Evolutionary conservation across 2,888 invertebrate genomes (phyloP).

Genomic region (Rugalucina vietnamica): DNA sequence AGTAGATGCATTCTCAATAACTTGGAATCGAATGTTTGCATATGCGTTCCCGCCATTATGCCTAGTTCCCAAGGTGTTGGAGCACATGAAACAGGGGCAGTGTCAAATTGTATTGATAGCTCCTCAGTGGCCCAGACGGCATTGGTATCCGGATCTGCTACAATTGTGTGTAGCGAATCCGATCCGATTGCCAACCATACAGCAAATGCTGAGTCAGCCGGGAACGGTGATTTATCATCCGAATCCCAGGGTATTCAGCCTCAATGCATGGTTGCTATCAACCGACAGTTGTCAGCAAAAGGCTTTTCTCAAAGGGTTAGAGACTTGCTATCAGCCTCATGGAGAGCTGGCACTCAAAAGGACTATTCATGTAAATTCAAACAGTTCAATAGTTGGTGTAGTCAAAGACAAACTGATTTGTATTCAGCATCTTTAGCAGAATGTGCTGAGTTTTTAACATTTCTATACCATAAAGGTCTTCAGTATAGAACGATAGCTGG

Average conservation of each 20-base stretch:
- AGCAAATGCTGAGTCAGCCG: slow-evolving; percentile 34
- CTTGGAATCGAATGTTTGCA: slow-evolving; percentile 46
- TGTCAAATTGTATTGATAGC: slow-evolving; percentile 40
- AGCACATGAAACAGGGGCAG: slow-evolving; percentile 10
- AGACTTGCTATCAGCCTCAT: slow-evolving; percentile 31
- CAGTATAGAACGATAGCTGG: slow-evolving; percentile 28
- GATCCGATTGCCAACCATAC: slow-evolving; percentile 24
- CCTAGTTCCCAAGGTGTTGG: slow-evolving; percentile 30
- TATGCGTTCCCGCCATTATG: slow-evolving; percentile 47
- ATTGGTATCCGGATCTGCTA: slow-evolving; percentile 37
- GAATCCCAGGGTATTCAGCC: slow-evolving; percentile 35
- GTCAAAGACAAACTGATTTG: slow-evolving; percentile 26
- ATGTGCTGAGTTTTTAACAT: neutral
- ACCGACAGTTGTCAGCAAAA: slow-evolving; percentile 31
- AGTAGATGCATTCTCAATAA: slow-evolving; percentile 46
- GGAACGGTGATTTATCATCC: slow-evolving; percentile 41
- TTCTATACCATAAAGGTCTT: slow-evolving; percentile 4
- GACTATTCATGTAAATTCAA: slow-evolving; percentile 32
- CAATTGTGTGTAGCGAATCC: slow-evolving; percentile 28
- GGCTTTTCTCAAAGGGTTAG: slow-evolving; percentile 45
- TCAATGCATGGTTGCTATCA: slow-evolving; percentile 55
- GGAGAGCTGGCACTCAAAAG: slow-evolving; percentile 34
- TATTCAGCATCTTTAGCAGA: neutral
- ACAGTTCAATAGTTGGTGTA: slow-evolving; percentile 31
- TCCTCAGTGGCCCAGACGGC: slow-evolving; percentile 36